Evolutionary conservation across 2,888 invertebrate genomes (phyloP), one percentile per base, ranked within the genome.

Genomic region (Orthonevra nobilis): DNA sequence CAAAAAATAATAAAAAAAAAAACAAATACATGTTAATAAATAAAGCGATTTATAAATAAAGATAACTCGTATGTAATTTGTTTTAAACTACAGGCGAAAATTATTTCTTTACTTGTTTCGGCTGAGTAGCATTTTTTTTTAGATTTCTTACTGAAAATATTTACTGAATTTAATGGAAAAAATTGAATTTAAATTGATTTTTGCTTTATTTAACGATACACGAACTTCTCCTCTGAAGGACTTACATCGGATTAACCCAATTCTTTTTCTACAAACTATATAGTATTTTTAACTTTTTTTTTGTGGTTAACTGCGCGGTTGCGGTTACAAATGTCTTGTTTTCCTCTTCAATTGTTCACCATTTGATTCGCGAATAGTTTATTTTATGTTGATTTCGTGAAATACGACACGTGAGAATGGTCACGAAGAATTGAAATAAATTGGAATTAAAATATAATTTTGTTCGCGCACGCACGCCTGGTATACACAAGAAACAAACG

Each of bases 61-160:
- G 7, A 69, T 28, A 60, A 60, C 69, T 66, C 68, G 48, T 46
- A 44, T 44, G 44, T 66, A 38, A n/a, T 50, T 44, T 9, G 40
- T 34, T 60, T 52, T 64, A 60, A 77, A 72, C 70, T 81, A 75
- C 66, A 60, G 69, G 69, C 66, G 77, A 77, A 79, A 81, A 79
- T 75, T 46, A 63, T 68, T 68, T 81, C 77, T 79, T 82, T 82
- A 82, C 82, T 82, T 82, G 82, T 82, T 82, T 74, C 79, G 79
- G 82, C 81, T 81, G 82, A 82, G 82, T 74, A 82, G 81, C 82
- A 82, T 82, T 70, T 81, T 70, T 46, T 60, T 23, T 61, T 38
- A 61, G 52, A 34, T 77, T 64, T 70, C 70, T 64, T 61, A 79
- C 77, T 79, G 72, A 73, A 79, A 79, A 73, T 66, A 54, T 38